Base-by-base conservation (phyloP, 1,140 invertebrate genomes). In the Diabrotica virgifera region DNA sequence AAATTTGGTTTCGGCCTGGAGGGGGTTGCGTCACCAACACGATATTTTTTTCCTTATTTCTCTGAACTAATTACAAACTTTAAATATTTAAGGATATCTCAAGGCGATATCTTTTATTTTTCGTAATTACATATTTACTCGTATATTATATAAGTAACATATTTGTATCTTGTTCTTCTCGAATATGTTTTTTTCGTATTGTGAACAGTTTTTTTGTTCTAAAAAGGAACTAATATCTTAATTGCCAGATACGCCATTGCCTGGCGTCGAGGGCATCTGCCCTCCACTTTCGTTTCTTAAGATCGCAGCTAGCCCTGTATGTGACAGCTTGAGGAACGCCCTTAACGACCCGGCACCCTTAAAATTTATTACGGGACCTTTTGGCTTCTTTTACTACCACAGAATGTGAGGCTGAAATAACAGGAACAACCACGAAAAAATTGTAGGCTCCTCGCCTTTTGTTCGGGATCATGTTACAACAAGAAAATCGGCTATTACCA, bases 251-350 rank as follows among this genome's bases (percentile, higher is more conserved):
- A 46, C 40, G 40, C n/a, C 40, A 46, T n/a, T 46, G 40, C n/a
- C 4, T n/a, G 40, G n/a, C 24, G 10, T 37, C 24, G 24, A 57
- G 55, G 12, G 55, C 55, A 57, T 57, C 55, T 57, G 55, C 37
- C 37, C 24, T 24, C 24, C 24, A 24, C 55, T 57, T 37, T 36
- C 12, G n/a, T 57, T 57, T 57, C 52, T 24, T 53, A 53, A 53
- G 24, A 57, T 57, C 6, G 24, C 36, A n/a, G 55, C 55, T n/a
- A 36, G 36, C 24, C 24, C 55, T 57, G 55, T 35, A n/a, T 36
- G 55, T 57, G 55, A 57, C 55, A 57, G 55, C 36, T 57, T n/a
- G 36, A 57, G 55, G 36, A 57, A 57, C 55, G 55, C 55, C 55
- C 55, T 37, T 57, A 57, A 57, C 36, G 36, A 36, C 37, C 36